These are phyloP conservation scores for Erebia palarica DNA, from an alignment of 2,888 invertebrate species.

Conservation along the genomic window DNA sequence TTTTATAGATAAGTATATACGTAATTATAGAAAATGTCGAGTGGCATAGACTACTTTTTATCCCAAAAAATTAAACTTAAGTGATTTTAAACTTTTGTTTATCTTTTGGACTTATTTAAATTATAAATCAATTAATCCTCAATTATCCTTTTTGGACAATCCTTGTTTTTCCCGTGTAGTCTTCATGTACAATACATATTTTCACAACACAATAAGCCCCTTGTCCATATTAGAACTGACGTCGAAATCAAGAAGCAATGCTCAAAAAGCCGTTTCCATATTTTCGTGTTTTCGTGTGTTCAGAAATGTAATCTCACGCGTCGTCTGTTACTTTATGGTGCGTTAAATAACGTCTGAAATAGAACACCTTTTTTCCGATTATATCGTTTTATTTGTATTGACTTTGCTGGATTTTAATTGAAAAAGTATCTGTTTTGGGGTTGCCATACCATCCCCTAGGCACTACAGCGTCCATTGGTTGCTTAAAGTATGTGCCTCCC, in stretches of 20 bases:
- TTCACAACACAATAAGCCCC: not conserved
- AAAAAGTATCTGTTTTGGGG: not conserved
- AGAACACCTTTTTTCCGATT: constrained; percentile 10
- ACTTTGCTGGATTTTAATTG: constrained; percentile 6
- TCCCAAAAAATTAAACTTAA: no score
- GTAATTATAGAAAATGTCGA: no score
- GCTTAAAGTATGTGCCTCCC: no score
- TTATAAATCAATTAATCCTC: no score
- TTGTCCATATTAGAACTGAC: not conserved
- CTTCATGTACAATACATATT: not conserved
- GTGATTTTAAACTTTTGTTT: no score
- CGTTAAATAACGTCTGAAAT: constrained; percentile 21
- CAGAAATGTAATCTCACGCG: constrained; percentile 14
- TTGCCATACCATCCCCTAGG: no score
- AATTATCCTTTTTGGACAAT: no score
- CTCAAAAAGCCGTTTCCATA: constrained; percentile 5
- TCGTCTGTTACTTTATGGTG: constrained; percentile 13
- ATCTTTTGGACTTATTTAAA: no score
- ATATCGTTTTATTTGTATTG: constrained; percentile 9
- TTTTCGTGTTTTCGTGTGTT: constrained; percentile 10
- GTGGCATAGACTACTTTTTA: no score
- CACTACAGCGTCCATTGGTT: no score
- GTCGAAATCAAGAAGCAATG: not conserved
- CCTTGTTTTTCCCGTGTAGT: no score
- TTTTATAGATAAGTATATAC: no score